Evolutionary conservation across 2,888 invertebrate genomes (phyloP).

Genomic region (Lysandra bellargus): DNA sequence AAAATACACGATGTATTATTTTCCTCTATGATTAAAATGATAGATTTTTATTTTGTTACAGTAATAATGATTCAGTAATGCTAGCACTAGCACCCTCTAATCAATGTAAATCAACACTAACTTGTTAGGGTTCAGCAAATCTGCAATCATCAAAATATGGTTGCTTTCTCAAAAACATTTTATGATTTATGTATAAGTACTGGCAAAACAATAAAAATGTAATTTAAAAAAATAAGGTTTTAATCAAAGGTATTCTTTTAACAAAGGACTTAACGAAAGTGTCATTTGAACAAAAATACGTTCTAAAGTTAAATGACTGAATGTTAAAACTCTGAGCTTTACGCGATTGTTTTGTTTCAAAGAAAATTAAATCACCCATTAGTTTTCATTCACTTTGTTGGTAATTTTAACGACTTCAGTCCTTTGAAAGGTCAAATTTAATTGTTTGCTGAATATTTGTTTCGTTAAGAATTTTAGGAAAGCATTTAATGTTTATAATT

Average conservation of each 20-base stretch:
- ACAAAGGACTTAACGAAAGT: not conserved
- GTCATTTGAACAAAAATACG: not conserved
- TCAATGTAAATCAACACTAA: no score
- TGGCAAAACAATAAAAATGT: no score
- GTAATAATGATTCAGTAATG: no score
- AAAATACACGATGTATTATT: no score
- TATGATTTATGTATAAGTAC: no score
- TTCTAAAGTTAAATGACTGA: constrained; percentile 1
- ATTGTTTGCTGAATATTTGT: not conserved
- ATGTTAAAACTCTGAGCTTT: not conserved
- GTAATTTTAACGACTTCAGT: not conserved
- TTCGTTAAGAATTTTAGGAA: constrained; percentile 11
- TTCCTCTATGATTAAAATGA: no score
- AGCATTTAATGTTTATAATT: not conserved
- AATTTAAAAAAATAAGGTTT: no score
- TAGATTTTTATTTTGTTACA: no score
- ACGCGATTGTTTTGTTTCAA: not conserved
- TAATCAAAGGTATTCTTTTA: not conserved
- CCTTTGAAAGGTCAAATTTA: constrained; percentile 1
- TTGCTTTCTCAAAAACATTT: no score
- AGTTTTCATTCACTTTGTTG: not conserved
- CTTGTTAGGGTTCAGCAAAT: no score
- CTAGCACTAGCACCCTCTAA: no score
- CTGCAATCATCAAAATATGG: no score
- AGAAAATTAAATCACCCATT: not conserved